phyloP scores from a whole-genome alignment of 64 coral and sea anemone species.

The Anthopleura sola region DNA sequence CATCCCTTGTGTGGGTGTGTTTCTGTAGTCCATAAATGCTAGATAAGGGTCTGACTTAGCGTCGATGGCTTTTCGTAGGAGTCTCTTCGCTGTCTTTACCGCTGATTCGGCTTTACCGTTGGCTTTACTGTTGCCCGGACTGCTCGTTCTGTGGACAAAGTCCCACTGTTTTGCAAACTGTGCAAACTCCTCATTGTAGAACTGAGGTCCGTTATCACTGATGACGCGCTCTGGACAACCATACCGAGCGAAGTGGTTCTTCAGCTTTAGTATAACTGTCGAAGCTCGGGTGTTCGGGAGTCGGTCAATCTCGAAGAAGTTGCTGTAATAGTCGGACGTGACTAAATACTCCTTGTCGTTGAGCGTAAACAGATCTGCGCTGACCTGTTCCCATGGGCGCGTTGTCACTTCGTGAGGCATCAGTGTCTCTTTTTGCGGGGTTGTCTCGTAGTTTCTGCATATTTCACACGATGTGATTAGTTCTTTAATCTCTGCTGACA shows the following conservation, averaged over 20 bases:
- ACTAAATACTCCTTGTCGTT: conserved; percentile 1
- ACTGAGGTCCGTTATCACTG: conserved; percentile 53
- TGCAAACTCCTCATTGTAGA: conserved; percentile 20
- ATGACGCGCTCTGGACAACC: conserved; percentile 31
- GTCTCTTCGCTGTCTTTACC: conserved; percentile 33
- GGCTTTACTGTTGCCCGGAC: conserved; percentile 32
- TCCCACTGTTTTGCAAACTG: conserved; percentile 34
- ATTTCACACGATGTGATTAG: neutral
- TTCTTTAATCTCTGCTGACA: conserved; percentile 24
- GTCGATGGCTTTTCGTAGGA: conserved; percentile 29
- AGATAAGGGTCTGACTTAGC: conserved; percentile 17
- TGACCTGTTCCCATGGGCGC: conserved; percentile 33
- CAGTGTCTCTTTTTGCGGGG: neutral
- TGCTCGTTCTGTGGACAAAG: conserved; percentile 35
- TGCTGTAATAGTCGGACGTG: conserved; percentile 33
- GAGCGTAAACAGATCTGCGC: conserved; percentile 1
- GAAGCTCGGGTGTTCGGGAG: neutral
- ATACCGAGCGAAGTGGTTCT: conserved; percentile 46
- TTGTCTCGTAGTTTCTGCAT: neutral
- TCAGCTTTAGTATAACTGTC: conserved; percentile 38
- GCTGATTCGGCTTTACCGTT: conserved; percentile 46
- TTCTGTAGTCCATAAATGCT: neutral
- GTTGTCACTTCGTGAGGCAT: conserved; percentile 14
- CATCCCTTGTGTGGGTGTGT: conserved; percentile 26
- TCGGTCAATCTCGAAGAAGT: conserved; percentile 21